Evolutionary conservation across 2,797 vertebrate genomes (phyloP).

Genomic region (Sternarchorhynchus goeldii): DNA sequence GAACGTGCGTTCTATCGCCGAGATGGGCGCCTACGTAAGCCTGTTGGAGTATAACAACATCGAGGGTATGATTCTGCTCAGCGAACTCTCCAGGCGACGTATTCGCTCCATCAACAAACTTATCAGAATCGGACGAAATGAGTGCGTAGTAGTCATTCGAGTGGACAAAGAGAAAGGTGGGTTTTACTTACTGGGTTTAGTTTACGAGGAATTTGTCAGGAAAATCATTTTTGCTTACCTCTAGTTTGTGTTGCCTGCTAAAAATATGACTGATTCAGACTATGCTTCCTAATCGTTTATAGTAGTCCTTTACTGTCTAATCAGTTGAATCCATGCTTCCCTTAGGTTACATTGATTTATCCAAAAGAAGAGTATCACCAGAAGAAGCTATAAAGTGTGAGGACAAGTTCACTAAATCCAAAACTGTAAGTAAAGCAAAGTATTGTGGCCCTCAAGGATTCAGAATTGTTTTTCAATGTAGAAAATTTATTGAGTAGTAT

Average conservation of each 20-base stretch:
- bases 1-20: constrained; percentile 96
- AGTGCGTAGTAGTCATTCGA: constrained; percentile 97
- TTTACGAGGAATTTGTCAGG: no score
- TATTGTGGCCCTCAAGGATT: no score
- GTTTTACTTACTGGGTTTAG: not conserved
- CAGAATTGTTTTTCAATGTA: no score
- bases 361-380: constrained; percentile 99
- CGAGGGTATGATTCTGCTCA: constrained; percentile 98
- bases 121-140: constrained; percentile 97
- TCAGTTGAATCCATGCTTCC: no score
- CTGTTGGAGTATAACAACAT: constrained; percentile 99
- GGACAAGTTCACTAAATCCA: constrained; percentile 99
- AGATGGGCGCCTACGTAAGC: constrained; percentile 99
- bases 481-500: no score
- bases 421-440: constrained; percentile 85
- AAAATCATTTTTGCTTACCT: no score
- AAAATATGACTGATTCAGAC: no score
- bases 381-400: constrained; percentile 99
- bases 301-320: no score
- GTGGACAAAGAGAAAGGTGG: constrained; percentile 99
- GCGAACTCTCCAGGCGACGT: constrained; percentile 92
- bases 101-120: constrained; percentile 99
- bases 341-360: constrained; percentile 96
- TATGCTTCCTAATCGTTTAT: no score
- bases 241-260: no score